Evolutionary conservation across 2,113 vertebrate genomes (phyloP), one percentile per base, ranked within the genome.

Genomic region (Turdus rufiventris): DNA sequence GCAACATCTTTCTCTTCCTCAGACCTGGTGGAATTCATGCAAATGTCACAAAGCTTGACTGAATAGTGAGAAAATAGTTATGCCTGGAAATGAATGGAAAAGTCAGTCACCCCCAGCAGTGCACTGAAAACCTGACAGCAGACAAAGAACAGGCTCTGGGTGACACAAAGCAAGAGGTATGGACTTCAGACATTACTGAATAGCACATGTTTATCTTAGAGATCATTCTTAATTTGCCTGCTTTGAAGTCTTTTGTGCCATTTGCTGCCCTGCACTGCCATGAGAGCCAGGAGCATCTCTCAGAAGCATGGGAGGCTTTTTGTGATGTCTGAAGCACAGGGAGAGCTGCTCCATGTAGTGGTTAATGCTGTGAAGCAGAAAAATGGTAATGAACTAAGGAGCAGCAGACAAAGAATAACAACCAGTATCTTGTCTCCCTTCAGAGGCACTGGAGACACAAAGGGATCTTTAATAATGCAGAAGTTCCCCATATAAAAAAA

Each of bases 191-290:
- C 62, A n/a, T 92, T 76, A 60, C 33, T 70, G 78, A 95, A 94
- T 89, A 95, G 88, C 66, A 62, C 50, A 21, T 91, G 67, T 95
- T 95, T 93, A 88, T 92, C 74, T 94, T 68, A 83, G 29, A 89
- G 47, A 89, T 94, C 91, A 73, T 85, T 84, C 70, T 92, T 82
- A 91, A 81, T 85, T 94, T 89, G 33, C 71, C 34, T 79, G 77
- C 91, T 94, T 82, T n/a, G 36, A 83, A 58, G 24, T 25, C 42
- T 78, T 91, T 88, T 82, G 40, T 89, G 88, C 62, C 70, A 53
- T 56, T 65, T 40, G 18, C 18, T 89, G 40, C 61, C 48, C 74
- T 67, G 34, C 78, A 71, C 40, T 61, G 33, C 50, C 90, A 63
- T 5, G 53, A 82, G 81, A 89, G n/a, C 28, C 68, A 87, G 86